A percentile compares a stretch with the other conserved stretches of the same genome.
Conservation (phyloP, 2,888 invertebrate species). For the Antheraea yamamai region DNA sequence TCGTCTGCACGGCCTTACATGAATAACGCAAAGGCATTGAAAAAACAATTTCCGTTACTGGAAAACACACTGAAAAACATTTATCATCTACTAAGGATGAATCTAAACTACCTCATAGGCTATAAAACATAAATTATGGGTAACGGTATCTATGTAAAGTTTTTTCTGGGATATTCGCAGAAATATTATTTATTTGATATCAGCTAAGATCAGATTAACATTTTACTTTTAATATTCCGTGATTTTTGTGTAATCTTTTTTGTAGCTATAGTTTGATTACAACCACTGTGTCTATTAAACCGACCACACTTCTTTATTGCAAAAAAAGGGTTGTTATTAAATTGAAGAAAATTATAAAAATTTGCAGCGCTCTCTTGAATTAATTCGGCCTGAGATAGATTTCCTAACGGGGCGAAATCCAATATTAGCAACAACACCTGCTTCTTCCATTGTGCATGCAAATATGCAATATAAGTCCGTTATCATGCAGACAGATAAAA, state of each 20-base stretch:
- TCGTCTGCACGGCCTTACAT: neutral
- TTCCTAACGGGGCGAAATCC: too few species aligned
- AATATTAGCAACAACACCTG: too few species aligned
- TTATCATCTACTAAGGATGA: conserved; percentile 21
- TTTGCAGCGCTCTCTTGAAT: too few species aligned
- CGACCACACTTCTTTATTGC: neutral
- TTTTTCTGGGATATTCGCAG: neutral
- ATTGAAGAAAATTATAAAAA: neutral
- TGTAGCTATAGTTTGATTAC: neutral
- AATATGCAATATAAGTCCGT: too few species aligned
- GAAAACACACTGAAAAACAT: conserved; percentile 7
- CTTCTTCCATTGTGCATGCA: too few species aligned
- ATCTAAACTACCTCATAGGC: conserved; percentile 23
- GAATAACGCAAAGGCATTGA: conserved; percentile 18
- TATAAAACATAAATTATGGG: conserved; percentile 16
- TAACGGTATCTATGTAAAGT: neutral
- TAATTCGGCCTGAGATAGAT: too few species aligned
- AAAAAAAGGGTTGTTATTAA: neutral
- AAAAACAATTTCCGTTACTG: conserved; percentile 20
- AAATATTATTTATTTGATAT: neutral
- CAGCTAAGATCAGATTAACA: neutral
- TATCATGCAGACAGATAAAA: too few species aligned
- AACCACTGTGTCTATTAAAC: neutral
- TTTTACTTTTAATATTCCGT: neutral
- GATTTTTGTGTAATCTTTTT: neutral